Conservation (phyloP, 2,888 invertebrate genomes). For the Callyntrura sp. region DNA sequence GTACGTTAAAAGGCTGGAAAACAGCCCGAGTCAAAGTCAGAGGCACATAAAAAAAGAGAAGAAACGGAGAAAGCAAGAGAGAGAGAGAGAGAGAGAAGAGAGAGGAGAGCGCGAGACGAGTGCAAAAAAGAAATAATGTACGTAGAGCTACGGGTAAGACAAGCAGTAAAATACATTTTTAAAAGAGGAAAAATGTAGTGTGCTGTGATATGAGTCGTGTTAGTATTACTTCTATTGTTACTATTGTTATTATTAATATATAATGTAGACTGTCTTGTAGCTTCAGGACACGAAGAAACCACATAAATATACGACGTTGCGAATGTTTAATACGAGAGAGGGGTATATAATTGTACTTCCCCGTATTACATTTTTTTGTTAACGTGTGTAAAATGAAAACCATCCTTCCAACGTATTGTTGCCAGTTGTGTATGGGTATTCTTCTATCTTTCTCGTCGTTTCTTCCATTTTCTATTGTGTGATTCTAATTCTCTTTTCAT, state of each 20-base stretch:
- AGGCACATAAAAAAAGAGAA: background rate
- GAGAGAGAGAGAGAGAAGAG: slow-evolving; percentile 25
- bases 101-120: background rate
- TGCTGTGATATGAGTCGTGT: background rate
- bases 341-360: background rate
- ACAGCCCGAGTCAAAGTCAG: slow-evolving; percentile 41
- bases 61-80: background rate
- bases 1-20: background rate
- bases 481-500: background rate
- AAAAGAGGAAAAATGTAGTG: background rate
- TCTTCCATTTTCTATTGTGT: background rate
- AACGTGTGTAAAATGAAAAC: slow-evolving; percentile 40
- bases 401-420: background rate
- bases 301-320: background rate
- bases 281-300: slow-evolving; percentile 32
- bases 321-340: background rate
- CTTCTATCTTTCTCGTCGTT: slow-evolving; percentile 11
- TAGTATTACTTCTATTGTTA: background rate
- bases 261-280: background rate
- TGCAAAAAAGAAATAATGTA: slow-evolving; percentile 30
- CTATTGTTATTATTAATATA: background rate
- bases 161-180: slow-evolving; percentile 27
- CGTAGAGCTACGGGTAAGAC: slow-evolving; percentile 17
- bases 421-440: background rate
- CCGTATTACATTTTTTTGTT: background rate